phyloP scores from a whole-genome alignment of 2,113 vertebrate species.

The Forbesichthys agassizii region DNA sequence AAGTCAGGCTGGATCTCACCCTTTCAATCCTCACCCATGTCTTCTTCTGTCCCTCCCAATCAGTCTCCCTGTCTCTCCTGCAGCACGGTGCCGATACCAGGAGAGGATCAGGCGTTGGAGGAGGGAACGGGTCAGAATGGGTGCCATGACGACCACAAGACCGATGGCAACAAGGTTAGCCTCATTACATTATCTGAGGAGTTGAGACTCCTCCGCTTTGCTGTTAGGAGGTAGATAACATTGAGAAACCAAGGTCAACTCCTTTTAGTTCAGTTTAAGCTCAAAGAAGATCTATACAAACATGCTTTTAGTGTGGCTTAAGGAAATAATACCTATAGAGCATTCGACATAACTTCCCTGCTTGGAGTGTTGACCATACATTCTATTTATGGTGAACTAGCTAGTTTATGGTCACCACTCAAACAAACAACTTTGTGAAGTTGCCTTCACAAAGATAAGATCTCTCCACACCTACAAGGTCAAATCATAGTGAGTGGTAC shows the following conservation, averaged over 20 bases:
- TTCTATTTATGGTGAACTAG: no score
- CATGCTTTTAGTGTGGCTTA: no score
- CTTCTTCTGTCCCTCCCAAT: slow-evolving; percentile 25
- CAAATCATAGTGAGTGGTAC: no score
- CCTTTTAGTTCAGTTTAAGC: neutral
- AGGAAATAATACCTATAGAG: no score
- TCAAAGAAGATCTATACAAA: no score
- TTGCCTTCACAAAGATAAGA: no score
- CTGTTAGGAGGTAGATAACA: neutral
- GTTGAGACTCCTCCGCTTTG: neutral
- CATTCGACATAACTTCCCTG: no score
- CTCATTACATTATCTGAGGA: slow-evolving; percentile 21
- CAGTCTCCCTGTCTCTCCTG: slow-evolving; percentile 86
- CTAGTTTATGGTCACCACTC: no score
- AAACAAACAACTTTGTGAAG: no score
- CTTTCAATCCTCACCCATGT: neutral
- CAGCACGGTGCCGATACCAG: slow-evolving; percentile 75
- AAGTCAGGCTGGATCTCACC: neutral
- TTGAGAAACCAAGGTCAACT: neutral
- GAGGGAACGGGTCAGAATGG: slow-evolving; percentile 82
- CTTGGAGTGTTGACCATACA: no score
- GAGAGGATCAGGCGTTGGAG: slow-evolving; percentile 73
- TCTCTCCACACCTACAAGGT: no score
- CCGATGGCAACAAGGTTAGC: slow-evolving; percentile 76
- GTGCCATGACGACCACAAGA: slow-evolving; percentile 85